Conservation (phyloP, 2,113 vertebrate species). For the Thamnaconus septentrionalis region DNA sequence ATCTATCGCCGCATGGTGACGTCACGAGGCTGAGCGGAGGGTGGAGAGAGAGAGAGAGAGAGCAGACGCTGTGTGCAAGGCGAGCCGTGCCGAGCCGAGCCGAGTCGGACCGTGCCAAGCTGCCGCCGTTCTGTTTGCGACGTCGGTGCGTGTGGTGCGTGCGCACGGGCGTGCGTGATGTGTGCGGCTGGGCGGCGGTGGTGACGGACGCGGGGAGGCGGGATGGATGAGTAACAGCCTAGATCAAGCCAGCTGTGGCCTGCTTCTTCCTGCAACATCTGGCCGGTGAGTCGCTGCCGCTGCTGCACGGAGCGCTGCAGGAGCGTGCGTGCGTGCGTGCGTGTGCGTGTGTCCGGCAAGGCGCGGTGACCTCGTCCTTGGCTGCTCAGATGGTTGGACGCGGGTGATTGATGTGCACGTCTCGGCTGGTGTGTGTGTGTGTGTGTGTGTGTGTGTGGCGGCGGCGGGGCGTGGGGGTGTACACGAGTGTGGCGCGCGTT, state of each 20-base stretch:
- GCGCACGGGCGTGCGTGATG: conserved; percentile 44
- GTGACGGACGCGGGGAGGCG: conserved; percentile 23
- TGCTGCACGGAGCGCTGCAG: not conserved
- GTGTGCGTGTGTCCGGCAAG: conserved; percentile 5
- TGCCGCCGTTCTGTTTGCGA: not conserved
- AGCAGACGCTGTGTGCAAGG: conserved; percentile 24
- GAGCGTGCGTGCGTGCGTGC: not conserved
- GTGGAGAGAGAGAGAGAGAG: conserved; percentile 50
- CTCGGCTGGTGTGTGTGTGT: conserved; percentile 13
- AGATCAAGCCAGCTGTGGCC: conserved; percentile 71
- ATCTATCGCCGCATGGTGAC: conserved; percentile 71
- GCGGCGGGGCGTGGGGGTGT: conserved; percentile 9
- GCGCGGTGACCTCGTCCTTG: conserved; percentile 67
- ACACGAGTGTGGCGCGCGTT: too few species aligned
- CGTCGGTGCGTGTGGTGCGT: conserved; percentile 28
- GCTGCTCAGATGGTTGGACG: not conserved
- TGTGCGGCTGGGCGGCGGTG: conserved; percentile 22
- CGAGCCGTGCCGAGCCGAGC: not conserved
- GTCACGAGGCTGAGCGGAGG: conserved; percentile 63
- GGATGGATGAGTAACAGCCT: conserved; percentile 63
- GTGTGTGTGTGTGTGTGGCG: conserved; percentile 7
- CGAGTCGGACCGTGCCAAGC: conserved; percentile 8
- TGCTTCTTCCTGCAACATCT: conserved; percentile 67
- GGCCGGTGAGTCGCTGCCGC: conserved; percentile 43
- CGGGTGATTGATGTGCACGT: conserved; percentile 38